Conservation (phyloP, 1,140 invertebrate genomes). For the Diorhabda carinulata region DNA sequence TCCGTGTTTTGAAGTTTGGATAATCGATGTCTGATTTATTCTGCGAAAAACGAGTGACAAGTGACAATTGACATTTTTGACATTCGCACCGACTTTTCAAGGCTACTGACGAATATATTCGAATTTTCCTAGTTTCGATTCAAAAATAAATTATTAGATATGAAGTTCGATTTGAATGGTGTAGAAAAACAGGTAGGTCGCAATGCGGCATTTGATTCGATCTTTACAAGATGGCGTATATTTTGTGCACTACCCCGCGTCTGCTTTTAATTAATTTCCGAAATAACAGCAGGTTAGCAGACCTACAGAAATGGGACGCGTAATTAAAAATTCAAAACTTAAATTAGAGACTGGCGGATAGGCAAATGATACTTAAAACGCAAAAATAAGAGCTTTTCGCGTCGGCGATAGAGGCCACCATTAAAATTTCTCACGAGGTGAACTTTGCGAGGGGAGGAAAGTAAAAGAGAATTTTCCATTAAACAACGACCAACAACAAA, state of each 20-base stretch:
- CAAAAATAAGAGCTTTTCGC: neutral
- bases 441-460: neutral
- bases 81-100: too few relatives aligned
- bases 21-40: too few relatives aligned
- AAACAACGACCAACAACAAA: constrained; percentile 8
- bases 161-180: too few relatives aligned
- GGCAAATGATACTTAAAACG: neutral
- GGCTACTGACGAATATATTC: too few relatives aligned
- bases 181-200: too few relatives aligned
- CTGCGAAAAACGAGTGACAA: too few relatives aligned
- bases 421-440: constrained; percentile 5
- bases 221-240: too few relatives aligned
- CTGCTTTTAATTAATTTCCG: constrained; percentile 1
- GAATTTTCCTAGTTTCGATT: too few relatives aligned
- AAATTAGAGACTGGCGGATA: constrained; percentile 2
- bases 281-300: neutral
- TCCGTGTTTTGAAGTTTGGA: too few relatives aligned
- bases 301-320: neutral
- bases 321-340: constrained; percentile 3
- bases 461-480: neutral
- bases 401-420: neutral
- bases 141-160: too few relatives aligned
- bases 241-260: neutral
- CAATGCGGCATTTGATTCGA: too few relatives aligned
- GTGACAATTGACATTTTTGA: too few relatives aligned